These are phyloP conservation scores for Vireo altiloquus DNA, from an alignment of 2,113 vertebrate species.

Conservation along the genomic window DNA sequence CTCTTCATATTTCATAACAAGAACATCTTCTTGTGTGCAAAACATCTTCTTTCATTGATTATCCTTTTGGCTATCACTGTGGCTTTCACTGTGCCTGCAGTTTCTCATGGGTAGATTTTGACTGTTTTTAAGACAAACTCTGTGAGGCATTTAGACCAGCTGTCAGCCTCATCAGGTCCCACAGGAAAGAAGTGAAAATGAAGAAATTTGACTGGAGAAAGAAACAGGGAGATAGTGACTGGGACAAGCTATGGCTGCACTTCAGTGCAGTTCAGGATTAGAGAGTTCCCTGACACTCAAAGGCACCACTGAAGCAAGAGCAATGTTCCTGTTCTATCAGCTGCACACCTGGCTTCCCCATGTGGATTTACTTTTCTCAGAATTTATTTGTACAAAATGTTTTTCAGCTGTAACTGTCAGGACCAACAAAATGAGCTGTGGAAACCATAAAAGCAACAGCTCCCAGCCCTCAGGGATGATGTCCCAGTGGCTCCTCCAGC, in stretches of 20 bases:
- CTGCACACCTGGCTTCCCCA: not conserved
- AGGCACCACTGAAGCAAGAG: fast-evolving
- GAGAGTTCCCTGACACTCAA: fast-evolving
- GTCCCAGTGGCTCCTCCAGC: not conserved
- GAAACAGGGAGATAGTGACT: not conserved
- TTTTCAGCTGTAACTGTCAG: not conserved
- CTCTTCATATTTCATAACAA: too few relatives aligned
- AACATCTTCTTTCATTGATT: too few relatives aligned
- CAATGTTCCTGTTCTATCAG: fast-evolving
- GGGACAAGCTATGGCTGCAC: too few relatives aligned
- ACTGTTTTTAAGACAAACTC: too few relatives aligned
- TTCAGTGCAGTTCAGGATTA: not conserved
- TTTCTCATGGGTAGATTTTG: too few relatives aligned
- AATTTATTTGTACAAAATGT: not conserved
- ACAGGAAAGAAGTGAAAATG: not conserved
- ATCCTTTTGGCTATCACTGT: too few relatives aligned
- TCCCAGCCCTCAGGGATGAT: not conserved
- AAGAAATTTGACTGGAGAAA: not conserved
- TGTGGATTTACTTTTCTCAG: fast-evolving
- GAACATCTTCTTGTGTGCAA: too few relatives aligned
- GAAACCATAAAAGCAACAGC: fast-evolving
- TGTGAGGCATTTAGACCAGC: too few relatives aligned
- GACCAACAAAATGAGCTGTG: not conserved
- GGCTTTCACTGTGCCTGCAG: too few relatives aligned
- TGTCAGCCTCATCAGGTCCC: too few relatives aligned